Conservation (phyloP, 2,113 vertebrate species). For the Calypte anna region DNA sequence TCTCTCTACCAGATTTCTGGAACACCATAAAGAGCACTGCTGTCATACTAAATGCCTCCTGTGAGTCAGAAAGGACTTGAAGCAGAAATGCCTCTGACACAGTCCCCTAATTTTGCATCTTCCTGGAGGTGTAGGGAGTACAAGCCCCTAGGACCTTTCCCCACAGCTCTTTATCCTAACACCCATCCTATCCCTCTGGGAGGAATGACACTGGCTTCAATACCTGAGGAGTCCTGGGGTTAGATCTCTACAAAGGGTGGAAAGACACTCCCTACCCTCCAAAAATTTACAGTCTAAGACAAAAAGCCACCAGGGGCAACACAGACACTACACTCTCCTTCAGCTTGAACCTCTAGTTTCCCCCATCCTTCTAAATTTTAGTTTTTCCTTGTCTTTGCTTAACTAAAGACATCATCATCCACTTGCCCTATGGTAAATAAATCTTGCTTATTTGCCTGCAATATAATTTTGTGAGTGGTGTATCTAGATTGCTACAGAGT, state of each 20-base stretch:
- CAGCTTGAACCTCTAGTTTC: not conserved
- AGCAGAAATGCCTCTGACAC: not conserved
- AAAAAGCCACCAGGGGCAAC: not conserved
- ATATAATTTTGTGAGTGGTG: not conserved
- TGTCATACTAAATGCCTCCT: not conserved
- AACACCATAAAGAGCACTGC: not conserved
- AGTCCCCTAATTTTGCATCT: not conserved
- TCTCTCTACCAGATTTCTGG: not conserved
- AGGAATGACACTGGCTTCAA: not conserved
- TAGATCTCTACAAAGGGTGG: not conserved
- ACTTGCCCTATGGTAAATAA: not conserved
- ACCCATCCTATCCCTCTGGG: not conserved
- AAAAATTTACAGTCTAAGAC: not conserved
- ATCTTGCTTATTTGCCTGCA: not conserved
- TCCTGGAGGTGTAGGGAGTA: not conserved
- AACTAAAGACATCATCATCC: not conserved
- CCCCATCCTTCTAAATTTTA: not conserved
- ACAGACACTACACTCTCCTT: not conserved
- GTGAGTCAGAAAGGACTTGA: not conserved
- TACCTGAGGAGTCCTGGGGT: not conserved
- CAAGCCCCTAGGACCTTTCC: not conserved
- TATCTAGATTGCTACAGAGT: not conserved
- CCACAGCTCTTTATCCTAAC: not conserved
- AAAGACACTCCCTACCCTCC: not conserved
- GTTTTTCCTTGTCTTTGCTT: not conserved